Conservation (phyloP, 2,113 vertebrate species). For the Gasterosteus aculeatus region DNA sequence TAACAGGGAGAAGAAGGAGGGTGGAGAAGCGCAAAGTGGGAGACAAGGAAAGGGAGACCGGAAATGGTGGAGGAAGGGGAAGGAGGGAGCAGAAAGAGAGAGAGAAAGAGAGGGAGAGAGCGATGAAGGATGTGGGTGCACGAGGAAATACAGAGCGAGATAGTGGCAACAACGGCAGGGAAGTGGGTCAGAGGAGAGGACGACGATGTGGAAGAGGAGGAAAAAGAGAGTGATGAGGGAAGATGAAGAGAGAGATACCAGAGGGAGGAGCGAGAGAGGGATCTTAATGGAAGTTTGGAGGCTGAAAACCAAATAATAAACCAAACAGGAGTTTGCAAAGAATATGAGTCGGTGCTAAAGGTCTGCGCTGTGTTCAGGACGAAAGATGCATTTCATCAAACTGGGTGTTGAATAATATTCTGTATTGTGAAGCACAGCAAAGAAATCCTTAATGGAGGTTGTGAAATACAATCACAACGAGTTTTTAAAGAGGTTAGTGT, state of each 20-base stretch:
- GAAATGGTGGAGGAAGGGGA: constrained; percentile 16
- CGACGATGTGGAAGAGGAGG: constrained; percentile 47
- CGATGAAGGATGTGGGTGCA: constrained; percentile 49
- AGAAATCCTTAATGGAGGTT: background rate
- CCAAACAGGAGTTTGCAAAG: constrained; percentile 8
- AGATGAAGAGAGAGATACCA: constrained; percentile 42
- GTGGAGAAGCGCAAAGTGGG: constrained; percentile 30
- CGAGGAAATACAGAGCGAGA: constrained; percentile 54
- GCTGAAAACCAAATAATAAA: constrained; percentile 30
- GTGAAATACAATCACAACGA: background rate
- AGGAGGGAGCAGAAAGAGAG: constrained; percentile 22
- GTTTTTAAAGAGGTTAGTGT: background rate
- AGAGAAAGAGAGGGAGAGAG: constrained; percentile 32
- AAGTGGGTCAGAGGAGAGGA: constrained; percentile 72
- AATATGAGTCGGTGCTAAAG: background rate
- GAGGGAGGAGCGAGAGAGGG: constrained; percentile 21
- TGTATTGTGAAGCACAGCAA: no score
- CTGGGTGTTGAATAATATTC: background rate
- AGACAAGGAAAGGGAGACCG: constrained; percentile 12
- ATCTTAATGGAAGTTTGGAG: constrained; percentile 39
- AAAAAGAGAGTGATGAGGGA: constrained; percentile 41
- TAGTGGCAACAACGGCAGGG: constrained; percentile 55
- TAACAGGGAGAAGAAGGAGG: constrained; percentile 4
- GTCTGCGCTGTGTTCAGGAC: background rate
- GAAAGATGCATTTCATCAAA: background rate